Evolutionary conservation across 92 coral and sea anemone species (phyloP).

Genomic region (Pocillopora grandis): DNA sequence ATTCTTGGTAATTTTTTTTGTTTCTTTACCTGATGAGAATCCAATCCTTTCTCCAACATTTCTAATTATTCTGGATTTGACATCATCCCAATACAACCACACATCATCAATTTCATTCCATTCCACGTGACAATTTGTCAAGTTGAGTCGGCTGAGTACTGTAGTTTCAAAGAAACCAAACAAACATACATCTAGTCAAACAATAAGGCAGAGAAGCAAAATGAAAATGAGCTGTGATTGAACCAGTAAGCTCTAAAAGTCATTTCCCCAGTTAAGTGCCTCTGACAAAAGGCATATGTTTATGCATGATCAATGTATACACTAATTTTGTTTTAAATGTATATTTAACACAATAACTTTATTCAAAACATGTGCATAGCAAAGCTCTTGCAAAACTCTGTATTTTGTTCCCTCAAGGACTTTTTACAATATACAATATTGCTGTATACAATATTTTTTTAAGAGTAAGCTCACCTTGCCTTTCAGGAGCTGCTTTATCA

Average conservation of each 20-base stretch:
- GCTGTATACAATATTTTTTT: too few species aligned
- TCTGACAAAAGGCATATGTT: too few species aligned
- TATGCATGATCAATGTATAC: too few species aligned
- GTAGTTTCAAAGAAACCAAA: not conserved
- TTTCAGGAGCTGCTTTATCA: constrained; percentile 22
- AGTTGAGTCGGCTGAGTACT: constrained; percentile 79
- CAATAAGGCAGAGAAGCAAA: not conserved
- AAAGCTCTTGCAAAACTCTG: too few species aligned
- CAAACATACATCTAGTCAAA: not conserved
- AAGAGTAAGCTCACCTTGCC: constrained; percentile 23
- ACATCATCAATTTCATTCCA: constrained; percentile 96
- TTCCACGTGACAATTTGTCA: constrained; percentile 82
- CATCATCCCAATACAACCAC: constrained; percentile 88
- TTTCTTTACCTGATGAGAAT: constrained; percentile 59
- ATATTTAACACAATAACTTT: too few species aligned
- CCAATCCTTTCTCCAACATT: constrained; percentile 92
- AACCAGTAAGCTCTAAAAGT: not conserved
- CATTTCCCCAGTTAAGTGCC: too few species aligned
- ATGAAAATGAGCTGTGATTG: not conserved
- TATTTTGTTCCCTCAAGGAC: too few species aligned
- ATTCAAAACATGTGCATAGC: too few species aligned
- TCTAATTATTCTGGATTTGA: constrained; percentile 93
- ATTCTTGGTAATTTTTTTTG: not conserved
- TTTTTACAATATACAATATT: too few species aligned
- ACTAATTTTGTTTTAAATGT: too few species aligned